phyloP scores from a whole-genome alignment of 2,888 invertebrate species.

The Sympetrum striolatum region DNA sequence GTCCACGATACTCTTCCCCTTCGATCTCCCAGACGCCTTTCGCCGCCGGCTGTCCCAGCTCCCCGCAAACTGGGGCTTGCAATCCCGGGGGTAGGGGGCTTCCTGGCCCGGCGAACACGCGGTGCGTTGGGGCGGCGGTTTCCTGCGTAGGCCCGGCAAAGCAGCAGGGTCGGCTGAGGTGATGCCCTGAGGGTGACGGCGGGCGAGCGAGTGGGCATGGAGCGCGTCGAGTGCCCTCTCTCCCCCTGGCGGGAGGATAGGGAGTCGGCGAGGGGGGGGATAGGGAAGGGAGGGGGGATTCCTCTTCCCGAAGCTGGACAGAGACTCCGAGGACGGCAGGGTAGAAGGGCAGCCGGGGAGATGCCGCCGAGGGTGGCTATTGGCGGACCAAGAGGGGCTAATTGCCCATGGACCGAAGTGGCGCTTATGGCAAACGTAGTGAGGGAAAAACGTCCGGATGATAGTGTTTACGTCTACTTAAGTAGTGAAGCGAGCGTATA shows the following conservation, averaged over 20 bases:
- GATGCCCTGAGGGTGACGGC: conserved; percentile 39
- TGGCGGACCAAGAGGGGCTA: background rate
- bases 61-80: background rate
- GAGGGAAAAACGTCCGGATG: background rate
- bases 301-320: background rate
- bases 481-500: background rate
- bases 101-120: conserved; percentile 4
- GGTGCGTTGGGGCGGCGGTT: background rate
- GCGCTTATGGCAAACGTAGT: background rate
- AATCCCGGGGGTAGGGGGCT: background rate
- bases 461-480: background rate
- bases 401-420: background rate
- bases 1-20: background rate
- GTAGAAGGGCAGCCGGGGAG: background rate
- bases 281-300: background rate
- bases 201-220: conserved; percentile 34
- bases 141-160: conserved; percentile 20
- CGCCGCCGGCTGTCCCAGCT: background rate
- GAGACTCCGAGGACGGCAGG: conserved; percentile 13
- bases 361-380: background rate
- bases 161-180: background rate
- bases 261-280: background rate
- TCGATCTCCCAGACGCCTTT: background rate
- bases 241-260: conserved; percentile 26
- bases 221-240: background rate